Percentiles rank a stretch among this genome's conserved stretches.
Conservation (phyloP, 53 echinoderm and acorn worm genomes). For the Glandiceps talaboti region DNA sequence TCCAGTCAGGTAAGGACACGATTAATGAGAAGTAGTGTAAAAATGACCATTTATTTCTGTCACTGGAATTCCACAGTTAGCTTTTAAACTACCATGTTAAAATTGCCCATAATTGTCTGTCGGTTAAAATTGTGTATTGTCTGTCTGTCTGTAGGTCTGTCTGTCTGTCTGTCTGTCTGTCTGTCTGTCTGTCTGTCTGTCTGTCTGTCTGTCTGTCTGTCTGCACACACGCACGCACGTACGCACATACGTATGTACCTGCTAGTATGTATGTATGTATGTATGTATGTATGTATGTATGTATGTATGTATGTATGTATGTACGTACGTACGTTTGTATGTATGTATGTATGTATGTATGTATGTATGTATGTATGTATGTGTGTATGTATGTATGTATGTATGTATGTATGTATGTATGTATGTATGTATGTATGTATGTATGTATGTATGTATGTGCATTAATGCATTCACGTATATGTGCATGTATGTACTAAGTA, state of each 20-base stretch:
- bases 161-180: too few species aligned
- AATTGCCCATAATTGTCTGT: too few species aligned
- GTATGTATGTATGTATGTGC: background rate
- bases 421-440: background rate
- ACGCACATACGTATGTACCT: background rate
- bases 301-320: background rate
- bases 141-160: too few species aligned
- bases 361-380: background rate
- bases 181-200: background rate
- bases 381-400: background rate
- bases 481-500: background rate
- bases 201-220: background rate
- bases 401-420: background rate
- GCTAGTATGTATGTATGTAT: background rate
- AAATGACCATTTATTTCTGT: too few species aligned
- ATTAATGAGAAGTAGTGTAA: too few species aligned
- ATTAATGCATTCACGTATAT: background rate
- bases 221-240: background rate
- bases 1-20: too few species aligned
- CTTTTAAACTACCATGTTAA: too few species aligned
- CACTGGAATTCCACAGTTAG: too few species aligned
- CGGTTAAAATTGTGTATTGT: too few species aligned
- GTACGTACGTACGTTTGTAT: background rate
- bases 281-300: background rate
- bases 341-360: background rate